Evolutionary conservation across 2,797 vertebrate genomes (phyloP).

Genomic region (Falco peregrinus): DNA sequence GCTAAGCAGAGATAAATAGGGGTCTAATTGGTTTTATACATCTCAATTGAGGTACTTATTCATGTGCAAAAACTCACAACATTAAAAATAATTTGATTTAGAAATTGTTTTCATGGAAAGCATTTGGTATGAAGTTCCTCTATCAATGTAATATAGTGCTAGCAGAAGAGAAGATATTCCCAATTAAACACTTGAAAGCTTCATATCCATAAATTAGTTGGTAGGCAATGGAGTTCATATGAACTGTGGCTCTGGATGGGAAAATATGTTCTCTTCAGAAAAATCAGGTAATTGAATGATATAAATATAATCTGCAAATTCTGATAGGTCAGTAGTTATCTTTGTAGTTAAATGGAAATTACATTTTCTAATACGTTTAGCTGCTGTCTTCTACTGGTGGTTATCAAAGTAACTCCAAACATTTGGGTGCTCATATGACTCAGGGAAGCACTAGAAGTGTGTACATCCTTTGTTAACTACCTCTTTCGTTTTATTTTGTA

Average conservation of each 20-base stretch:
- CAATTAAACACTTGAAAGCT: slow-evolving; percentile 68
- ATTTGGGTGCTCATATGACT: neutral
- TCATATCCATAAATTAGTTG: slow-evolving; percentile 51
- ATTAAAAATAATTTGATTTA: slow-evolving; percentile 72
- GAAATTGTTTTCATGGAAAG: slow-evolving; percentile 62
- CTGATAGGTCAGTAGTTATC: neutral
- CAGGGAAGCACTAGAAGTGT: neutral
- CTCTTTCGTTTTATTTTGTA: neutral
- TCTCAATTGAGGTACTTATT: slow-evolving; percentile 65
- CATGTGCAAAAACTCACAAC: slow-evolving; percentile 43
- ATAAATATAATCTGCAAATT: neutral
- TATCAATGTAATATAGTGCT: slow-evolving; percentile 35
- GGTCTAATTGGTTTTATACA: slow-evolving; percentile 56
- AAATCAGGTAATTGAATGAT: neutral
- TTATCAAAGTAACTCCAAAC: neutral
- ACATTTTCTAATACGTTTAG: neutral
- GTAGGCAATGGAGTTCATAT: neutral
- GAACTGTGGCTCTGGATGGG: neutral
- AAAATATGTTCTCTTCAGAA: slow-evolving; percentile 3
- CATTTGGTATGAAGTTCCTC: slow-evolving; percentile 11
- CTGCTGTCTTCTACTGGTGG: neutral
- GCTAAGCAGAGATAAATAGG: slow-evolving; percentile 57
- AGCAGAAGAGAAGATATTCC: slow-evolving; percentile 40
- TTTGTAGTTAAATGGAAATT: neutral
- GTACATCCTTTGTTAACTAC: neutral